Evolutionary conservation across 2,113 vertebrate species (phyloP), one percentile per base, ranked within the genome.

Genomic region (Callopanchax toddi): DNA sequence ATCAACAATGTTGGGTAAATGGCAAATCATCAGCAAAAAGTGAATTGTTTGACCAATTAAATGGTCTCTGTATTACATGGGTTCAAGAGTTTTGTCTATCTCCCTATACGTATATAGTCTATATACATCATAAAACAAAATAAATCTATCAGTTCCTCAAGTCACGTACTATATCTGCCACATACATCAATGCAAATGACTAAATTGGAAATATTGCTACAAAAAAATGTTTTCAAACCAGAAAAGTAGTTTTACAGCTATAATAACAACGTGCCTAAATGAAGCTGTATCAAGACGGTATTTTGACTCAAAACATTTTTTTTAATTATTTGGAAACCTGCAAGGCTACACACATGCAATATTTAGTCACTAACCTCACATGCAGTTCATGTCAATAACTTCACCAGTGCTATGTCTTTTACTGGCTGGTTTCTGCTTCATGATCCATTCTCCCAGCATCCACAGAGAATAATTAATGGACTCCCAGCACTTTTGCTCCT

Each of bases 401-500:
- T 84, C 55, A 74, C 84, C 43, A 3, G 8, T 70, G 59, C 51
- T 42, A 80, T 71, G 34, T 55, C 0, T 39, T 64, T 63, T 17
- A n/a, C 54, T 29, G 18, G 48, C 46, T 48, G 53, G 61, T 34
- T 72, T 67, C 16, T 60, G 25, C 60, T 78, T 68, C 34, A 20
- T 36, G 20, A 65, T 74, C 88, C 79, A 71, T 29, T 58, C 72
- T 37, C 37, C 50, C 42, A 29, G 61, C 67, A 45, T 62, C 57
- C 37, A 61, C 48, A 37, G 75, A 63, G 72, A 86, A 85, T 91
- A 94, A 94, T 93, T 90, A 93, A 91, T 82, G 36, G 63, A 89
- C 64, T 86, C 83, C 50, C 49, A 79, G 83, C 74, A 60, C 81
- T 78, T 82, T 88, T 77, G 67, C 88, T 87, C 66, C 84, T 82